Evolutionary conservation across 2,797 vertebrate species (phyloP).

Genomic region (Acipenser transmontanus): DNA sequence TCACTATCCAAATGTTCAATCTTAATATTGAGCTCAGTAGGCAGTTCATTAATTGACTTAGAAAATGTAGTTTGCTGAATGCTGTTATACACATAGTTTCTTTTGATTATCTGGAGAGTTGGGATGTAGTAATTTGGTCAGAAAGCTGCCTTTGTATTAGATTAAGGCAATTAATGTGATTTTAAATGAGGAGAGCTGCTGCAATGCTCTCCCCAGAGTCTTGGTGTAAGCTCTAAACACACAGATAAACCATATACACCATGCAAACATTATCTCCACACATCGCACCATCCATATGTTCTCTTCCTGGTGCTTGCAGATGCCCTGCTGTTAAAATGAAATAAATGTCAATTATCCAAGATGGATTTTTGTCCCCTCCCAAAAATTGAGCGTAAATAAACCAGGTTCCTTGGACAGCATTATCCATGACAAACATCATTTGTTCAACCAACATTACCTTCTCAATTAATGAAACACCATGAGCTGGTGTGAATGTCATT

Average conservation of each 20-base stretch:
- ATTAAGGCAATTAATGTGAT: constrained; percentile 85
- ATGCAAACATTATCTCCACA: constrained; percentile 70
- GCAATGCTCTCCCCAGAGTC: constrained; percentile 66
- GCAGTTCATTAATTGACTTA: constrained; percentile 40
- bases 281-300: constrained; percentile 75
- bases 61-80: constrained; percentile 28
- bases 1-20: constrained; percentile 46
- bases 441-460: constrained; percentile 2
- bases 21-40: constrained; percentile 38
- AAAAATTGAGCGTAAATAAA: constrained; percentile 4
- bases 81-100: constrained; percentile 36
- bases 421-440: background rate
- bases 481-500: constrained; percentile 5
- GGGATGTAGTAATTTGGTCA: constrained; percentile 63
- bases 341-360: constrained; percentile 86
- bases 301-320: constrained; percentile 69
- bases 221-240: constrained; percentile 72
- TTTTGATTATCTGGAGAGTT: constrained; percentile 37
- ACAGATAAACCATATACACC: constrained; percentile 59
- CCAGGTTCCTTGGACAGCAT: constrained; percentile 10
- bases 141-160: constrained; percentile 80
- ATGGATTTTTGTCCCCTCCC: constrained; percentile 60
- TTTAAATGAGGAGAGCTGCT: constrained; percentile 78
- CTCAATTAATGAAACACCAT: constrained; percentile 2
- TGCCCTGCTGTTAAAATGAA: constrained; percentile 80